Percentiles rank a stretch among this genome's conserved stretches.
Evolutionary conservation across 2,113 vertebrate genomes (phyloP).

Genomic region (Pseudorasbora parva): DNA sequence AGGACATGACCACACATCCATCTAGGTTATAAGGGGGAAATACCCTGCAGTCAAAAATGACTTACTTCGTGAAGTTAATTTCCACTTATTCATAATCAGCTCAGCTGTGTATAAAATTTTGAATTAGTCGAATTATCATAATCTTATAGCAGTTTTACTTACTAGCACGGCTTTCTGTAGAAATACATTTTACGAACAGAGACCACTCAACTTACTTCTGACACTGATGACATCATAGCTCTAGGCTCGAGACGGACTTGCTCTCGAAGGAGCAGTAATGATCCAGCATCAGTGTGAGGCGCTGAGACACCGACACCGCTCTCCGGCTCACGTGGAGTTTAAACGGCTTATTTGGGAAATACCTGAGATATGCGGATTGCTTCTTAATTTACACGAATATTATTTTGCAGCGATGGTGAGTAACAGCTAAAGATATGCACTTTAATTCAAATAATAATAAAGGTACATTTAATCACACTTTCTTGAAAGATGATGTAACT

Average conservation of each 20-base stretch:
- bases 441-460: not conserved
- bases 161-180: slow-evolving; percentile 12
- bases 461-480: not conserved
- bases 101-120: not conserved
- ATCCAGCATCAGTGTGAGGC: not conserved
- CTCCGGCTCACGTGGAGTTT: slow-evolving; percentile 4
- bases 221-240: slow-evolving; percentile 20
- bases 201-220: not conserved
- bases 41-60: not conserved
- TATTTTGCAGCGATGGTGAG: slow-evolving; percentile 7
- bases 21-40: not conserved
- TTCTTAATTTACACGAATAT: not conserved
- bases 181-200: not conserved
- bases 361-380: not conserved
- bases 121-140: not conserved
- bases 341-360: not conserved
- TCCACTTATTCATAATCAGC: not conserved
- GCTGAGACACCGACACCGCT: not conserved
- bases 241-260: not conserved
- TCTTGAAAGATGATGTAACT: not conserved
- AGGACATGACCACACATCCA: not conserved
- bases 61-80: not conserved
- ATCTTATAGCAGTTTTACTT: not conserved
- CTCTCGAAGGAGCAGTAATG: not conserved
- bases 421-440: not conserved